Conservation (phyloP, 2,888 invertebrate species). For the Allolobophora icterica region DNA sequence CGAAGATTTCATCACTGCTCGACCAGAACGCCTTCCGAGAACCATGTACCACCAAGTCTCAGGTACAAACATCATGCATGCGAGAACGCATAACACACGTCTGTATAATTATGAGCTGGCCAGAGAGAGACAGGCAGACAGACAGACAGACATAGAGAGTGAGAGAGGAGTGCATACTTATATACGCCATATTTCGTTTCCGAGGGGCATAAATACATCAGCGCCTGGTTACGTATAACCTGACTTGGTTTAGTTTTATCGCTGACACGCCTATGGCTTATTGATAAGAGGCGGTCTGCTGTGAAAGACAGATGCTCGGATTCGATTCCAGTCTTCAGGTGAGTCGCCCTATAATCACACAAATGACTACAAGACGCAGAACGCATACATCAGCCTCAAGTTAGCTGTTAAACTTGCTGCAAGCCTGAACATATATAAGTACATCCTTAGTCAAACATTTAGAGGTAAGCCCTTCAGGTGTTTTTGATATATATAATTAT, state of each 20-base stretch:
- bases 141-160: no score
- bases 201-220: background rate
- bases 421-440: background rate
- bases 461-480: background rate
- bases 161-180: background rate
- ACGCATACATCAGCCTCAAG: background rate
- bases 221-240: background rate
- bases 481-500: background rate
- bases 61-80: background rate
- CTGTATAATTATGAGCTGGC: no score
- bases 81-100: background rate
- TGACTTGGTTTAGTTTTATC: constrained; percentile 17
- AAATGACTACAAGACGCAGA: background rate
- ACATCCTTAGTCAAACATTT: background rate
- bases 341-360: background rate
- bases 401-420: background rate
- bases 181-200: background rate
- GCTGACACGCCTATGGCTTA: background rate
- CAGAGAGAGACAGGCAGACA: no score
- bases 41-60: background rate
- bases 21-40: background rate
- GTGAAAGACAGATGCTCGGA: constrained; percentile 2
- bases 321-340: background rate
- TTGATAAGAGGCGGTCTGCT: background rate
- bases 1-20: no score